These are phyloP conservation scores for Triops cancriformis DNA, from an alignment of 1,140 invertebrate species.

Conservation along the genomic window DNA sequence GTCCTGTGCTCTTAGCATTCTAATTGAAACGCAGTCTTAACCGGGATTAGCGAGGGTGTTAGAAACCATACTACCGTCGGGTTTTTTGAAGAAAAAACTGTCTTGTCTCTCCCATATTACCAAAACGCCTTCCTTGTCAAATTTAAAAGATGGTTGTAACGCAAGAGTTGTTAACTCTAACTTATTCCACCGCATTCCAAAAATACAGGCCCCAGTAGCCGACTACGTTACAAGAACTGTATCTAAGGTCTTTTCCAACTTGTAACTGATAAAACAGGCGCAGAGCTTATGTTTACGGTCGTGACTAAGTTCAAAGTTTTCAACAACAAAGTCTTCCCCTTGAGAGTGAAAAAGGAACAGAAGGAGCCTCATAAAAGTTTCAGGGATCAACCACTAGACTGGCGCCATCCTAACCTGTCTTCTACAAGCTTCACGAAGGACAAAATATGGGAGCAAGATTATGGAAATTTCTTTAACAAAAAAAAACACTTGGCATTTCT, in stretches of 20 bases:
- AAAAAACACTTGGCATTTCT: no score
- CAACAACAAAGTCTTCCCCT: neutral
- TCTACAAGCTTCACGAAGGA: neutral
- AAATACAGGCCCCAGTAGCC: neutral
- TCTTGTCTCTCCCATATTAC: slow-evolving; percentile 79
- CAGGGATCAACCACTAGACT: neutral
- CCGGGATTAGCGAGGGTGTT: neutral
- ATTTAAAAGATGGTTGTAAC: slow-evolving; percentile 73
- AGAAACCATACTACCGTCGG: slow-evolving; percentile 64
- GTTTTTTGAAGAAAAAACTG: slow-evolving; percentile 72
- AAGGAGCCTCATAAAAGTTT: neutral
- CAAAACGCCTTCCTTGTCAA: slow-evolving; percentile 84
- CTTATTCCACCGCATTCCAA: slow-evolving; percentile 77
- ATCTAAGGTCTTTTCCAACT: no score
- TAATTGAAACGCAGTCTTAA: neutral
- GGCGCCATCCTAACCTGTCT: neutral
- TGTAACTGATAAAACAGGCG: no score
- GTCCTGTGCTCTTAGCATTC: neutral
- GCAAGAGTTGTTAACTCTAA: slow-evolving; percentile 75
- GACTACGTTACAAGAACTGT: neutral
- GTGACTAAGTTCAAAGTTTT: neutral
- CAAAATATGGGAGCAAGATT: neutral
- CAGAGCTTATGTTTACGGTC: no score
- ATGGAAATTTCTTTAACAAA: no score
- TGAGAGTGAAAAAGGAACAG: neutral